Percentiles rank a stretch among this genome's conserved stretches.
Evolutionary conservation across 2,888 invertebrate genomes (phyloP).

Genomic region (Stictocephala bisonia): DNA sequence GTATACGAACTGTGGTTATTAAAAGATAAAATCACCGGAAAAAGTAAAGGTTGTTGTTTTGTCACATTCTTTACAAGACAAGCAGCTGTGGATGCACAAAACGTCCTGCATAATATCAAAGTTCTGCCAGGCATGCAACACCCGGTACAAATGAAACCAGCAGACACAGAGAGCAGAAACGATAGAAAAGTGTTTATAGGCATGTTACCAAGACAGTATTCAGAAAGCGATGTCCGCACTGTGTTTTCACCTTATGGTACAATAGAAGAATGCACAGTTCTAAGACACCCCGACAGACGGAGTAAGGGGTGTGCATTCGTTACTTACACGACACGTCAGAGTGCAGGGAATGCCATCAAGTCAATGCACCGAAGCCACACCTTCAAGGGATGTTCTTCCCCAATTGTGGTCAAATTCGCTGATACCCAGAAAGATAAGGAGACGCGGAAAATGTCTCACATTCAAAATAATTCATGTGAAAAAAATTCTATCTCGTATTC

Average conservation of each 20-base stretch:
- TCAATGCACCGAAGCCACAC: constrained; percentile 98
- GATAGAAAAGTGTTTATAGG: constrained; percentile 99
- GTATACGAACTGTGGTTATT: constrained; percentile 17
- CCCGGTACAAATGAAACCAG: constrained; percentile 99
- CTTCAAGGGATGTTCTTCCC: constrained; percentile 99
- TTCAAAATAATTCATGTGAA: constrained; percentile 86
- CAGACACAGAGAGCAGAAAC: constrained; percentile 98
- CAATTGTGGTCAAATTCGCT: constrained; percentile 98
- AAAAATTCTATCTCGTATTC: neutral
- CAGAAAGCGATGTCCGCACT: constrained; percentile 93
- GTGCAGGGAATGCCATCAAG: constrained; percentile 97
- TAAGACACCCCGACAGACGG: constrained; percentile 93
- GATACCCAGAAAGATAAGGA: constrained; percentile 99
- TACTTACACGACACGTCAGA: constrained; percentile 97
- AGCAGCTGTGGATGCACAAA: constrained; percentile 98
- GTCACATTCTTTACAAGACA: constrained; percentile 99
- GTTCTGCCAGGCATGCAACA: constrained; percentile 99
- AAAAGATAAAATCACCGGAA: constrained; percentile 15
- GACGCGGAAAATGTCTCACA: constrained; percentile 93
- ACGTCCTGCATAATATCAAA: constrained; percentile 99
- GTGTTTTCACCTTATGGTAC: constrained; percentile 94
- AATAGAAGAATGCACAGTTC: constrained; percentile 98
- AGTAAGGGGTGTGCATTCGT: constrained; percentile 99
- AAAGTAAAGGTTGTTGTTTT: constrained; percentile 97
- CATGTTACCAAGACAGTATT: constrained; percentile 96